phyloP scores from a whole-genome alignment of 2,113 vertebrate genomes.

The Oryzias celebensis region DNA sequence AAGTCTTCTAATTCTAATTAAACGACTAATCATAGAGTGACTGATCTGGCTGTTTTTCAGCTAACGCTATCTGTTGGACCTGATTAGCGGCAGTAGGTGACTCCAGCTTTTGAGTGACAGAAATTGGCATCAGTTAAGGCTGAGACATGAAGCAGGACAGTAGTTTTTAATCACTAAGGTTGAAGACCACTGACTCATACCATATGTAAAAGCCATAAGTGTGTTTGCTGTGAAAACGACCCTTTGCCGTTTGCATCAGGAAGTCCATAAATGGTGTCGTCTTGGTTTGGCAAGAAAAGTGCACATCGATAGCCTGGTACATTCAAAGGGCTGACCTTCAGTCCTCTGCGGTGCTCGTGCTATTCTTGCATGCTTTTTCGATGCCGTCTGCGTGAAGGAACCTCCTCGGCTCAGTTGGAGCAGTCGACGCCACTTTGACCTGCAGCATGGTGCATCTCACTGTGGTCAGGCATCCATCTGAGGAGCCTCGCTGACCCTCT shows the following conservation, averaged over 20 bases:
- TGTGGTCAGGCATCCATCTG: conserved; percentile 35
- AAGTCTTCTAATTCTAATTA: too few species aligned
- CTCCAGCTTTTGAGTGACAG: too few species aligned
- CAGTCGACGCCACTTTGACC: conserved; percentile 53
- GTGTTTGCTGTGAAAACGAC: not conserved
- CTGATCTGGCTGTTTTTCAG: too few species aligned
- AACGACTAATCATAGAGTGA: too few species aligned
- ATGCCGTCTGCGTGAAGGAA: conserved; percentile 40
- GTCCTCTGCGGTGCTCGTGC: conserved; percentile 33
- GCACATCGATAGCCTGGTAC: conserved; percentile 13
- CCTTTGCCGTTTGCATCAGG: conserved; percentile 11
- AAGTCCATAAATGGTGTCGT: conserved; percentile 29
- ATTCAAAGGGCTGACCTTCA: conserved; percentile 31
- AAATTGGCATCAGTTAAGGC: too few species aligned
- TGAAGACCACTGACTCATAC: too few species aligned
- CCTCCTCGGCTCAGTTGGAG: conserved; percentile 36
- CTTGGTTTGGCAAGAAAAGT: conserved; percentile 4
- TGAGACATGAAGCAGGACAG: too few species aligned
- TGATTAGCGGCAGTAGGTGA: too few species aligned
- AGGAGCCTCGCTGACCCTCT: conserved; percentile 32
- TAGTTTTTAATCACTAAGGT: too few species aligned
- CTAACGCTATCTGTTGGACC: too few species aligned
- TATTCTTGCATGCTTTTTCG: conserved; percentile 43
- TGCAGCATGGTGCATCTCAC: conserved; percentile 40
- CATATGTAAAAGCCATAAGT: too few species aligned